A percentile compares a stretch with the other conserved stretches of the same genome.
These are phyloP conservation scores for Fulica atra DNA, from an alignment of 2,113 vertebrate species.

Conservation along the genomic window DNA sequence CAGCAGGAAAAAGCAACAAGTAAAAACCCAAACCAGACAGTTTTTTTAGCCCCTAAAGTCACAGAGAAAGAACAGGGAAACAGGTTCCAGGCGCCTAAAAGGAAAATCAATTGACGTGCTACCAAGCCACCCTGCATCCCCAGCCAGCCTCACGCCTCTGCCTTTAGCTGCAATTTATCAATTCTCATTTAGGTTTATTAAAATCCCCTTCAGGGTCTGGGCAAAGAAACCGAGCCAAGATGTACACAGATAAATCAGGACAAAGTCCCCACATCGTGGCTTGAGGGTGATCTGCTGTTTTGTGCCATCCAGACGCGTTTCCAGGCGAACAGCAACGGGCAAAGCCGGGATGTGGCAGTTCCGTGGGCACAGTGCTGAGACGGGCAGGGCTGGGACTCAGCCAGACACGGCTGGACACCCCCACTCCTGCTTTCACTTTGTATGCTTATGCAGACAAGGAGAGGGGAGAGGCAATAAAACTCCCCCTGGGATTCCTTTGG, in stretches of 20 bases:
- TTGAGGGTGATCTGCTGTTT: background rate
- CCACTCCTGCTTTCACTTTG: rapidly evolving
- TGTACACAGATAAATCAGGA: background rate
- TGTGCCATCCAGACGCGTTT: background rate
- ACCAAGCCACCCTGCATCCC: background rate
- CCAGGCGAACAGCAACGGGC: background rate
- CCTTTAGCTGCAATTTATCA: background rate
- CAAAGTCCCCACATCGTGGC: background rate
- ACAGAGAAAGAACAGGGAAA: background rate
- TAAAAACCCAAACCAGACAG: background rate
- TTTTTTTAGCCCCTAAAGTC: background rate
- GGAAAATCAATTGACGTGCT: background rate
- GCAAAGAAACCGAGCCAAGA: background rate
- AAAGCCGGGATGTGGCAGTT: background rate
- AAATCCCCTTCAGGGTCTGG: background rate
- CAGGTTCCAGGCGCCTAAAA: background rate
- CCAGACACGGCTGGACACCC: rapidly evolving
- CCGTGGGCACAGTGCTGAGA: background rate
- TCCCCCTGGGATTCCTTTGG: background rate
- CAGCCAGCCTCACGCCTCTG: background rate
- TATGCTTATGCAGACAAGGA: background rate
- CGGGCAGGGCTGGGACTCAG: background rate
- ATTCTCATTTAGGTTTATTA: background rate
- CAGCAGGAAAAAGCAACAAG: background rate
- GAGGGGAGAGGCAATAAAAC: background rate